Conservation (phyloP, 2,113 vertebrate genomes). For the Triplophysa rosa region DNA sequence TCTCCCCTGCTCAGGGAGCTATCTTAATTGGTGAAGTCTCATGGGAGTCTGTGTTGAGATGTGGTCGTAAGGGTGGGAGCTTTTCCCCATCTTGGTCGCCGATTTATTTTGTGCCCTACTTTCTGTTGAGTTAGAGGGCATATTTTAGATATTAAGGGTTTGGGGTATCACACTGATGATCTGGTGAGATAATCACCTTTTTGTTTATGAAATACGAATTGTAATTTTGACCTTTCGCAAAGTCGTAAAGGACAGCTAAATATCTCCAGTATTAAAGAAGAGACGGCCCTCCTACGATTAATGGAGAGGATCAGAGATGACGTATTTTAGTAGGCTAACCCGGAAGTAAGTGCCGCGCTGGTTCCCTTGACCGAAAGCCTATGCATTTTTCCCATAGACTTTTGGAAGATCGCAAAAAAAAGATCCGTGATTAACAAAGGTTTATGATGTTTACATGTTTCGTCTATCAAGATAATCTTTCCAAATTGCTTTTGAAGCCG, state of each 20-base stretch:
- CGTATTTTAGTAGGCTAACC: too few relatives aligned
- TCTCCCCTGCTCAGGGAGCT: conserved; percentile 51
- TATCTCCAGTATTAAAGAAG: not conserved
- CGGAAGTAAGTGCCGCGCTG: too few relatives aligned
- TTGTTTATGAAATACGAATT: conserved; percentile 13
- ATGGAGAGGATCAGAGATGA: too few relatives aligned
- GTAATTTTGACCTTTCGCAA: not conserved
- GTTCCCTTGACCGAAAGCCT: too few relatives aligned
- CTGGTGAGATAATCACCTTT: not conserved
- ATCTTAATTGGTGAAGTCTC: conserved; percentile 60
- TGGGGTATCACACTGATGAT: conserved; percentile 24
- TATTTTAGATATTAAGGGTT: conserved; percentile 35
- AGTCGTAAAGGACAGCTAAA: conserved; percentile 3
- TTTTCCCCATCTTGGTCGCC: conserved; percentile 53
- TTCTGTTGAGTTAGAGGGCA: conserved; percentile 38
- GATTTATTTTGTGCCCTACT: conserved; percentile 55
- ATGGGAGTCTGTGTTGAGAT: conserved; percentile 47
- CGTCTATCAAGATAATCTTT: too few relatives aligned
- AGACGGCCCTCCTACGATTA: not conserved
- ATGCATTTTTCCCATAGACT: too few relatives aligned
- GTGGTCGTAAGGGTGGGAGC: conserved; percentile 42
- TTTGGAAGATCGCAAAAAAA: too few relatives aligned
- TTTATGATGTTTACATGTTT: too few relatives aligned
- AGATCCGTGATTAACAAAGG: too few relatives aligned
- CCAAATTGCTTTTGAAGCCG: too few relatives aligned